Percentiles rank a stretch among this genome's conserved stretches.
Evolutionary conservation across 2,797 vertebrate genomes (phyloP).

Genomic region (Octomys mimax): DNA sequence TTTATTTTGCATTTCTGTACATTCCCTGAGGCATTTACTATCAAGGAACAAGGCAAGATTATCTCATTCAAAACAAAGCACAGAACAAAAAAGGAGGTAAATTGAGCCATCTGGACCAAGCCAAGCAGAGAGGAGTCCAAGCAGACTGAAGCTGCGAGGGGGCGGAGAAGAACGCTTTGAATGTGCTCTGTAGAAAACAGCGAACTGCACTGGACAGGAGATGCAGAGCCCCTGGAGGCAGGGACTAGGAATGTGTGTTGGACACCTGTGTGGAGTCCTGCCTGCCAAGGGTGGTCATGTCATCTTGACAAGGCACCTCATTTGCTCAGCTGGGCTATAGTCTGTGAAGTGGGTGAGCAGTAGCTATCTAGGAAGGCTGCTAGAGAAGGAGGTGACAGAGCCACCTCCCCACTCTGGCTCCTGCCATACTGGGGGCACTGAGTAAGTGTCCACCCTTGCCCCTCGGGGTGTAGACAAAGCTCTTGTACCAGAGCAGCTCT

Average conservation of each 20-base stretch:
- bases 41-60: neutral
- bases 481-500: neutral
- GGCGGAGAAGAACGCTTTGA: neutral
- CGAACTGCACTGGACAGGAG: too few species aligned
- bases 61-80: slow-evolving; percentile 11
- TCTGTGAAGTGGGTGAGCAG: neutral
- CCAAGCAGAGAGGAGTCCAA: neutral
- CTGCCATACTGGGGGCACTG: neutral
- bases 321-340: neutral
- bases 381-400: neutral
- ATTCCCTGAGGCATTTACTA: neutral
- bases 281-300: neutral
- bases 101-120: neutral
- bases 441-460: too few species aligned
- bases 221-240: neutral
- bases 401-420: neutral
- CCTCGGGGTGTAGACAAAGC: neutral
- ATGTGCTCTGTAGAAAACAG: neutral
- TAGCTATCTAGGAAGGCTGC: neutral
- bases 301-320: neutral
- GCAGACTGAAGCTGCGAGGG: neutral
- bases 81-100: neutral
- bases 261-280: neutral
- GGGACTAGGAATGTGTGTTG: neutral
- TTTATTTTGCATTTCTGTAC: neutral